Evolutionary conservation across 2,888 invertebrate genomes (phyloP), one percentile per base, ranked within the genome.

Genomic region (Nysson spinosus): DNA sequence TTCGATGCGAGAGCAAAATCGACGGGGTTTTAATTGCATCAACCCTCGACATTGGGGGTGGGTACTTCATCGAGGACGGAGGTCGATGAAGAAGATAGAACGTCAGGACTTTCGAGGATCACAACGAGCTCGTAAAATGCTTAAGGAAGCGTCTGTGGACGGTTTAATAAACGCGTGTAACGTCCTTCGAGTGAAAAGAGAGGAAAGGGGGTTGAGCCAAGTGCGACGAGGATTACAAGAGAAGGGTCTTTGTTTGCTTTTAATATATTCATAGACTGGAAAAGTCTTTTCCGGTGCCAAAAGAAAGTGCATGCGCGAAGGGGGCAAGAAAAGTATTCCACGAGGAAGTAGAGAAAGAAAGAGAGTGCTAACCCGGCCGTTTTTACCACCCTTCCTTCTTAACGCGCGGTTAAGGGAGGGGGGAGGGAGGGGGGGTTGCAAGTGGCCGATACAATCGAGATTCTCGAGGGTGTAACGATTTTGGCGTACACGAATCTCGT

Each of bases 181-280:
- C 42, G 65, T 51, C 43, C 58, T 52, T 4, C 19, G 43, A 17
- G 35, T 20, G 56, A 43, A 52, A 46, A 61, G 47, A 17, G 24
- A 28, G 20, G 11, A 30, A 26, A 14, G 26, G 37, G 14, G 19
- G 55, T 30, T 19, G 37, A 39, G 40, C 62, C 55, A 50, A 35
- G 55, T 40, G 30, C 24, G 30, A 56, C 42, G 30, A 44, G 40
- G 66, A 70, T 67, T 46, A 60, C 43, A 32, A 54, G 39, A 62
- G 60, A 30, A 43, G 60, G 67, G 49, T 51, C 78, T 78, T 83
- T 82, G 80, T 80, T 83, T 82, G 78, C 67, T 69, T 60, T 77
- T 85, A 84, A 85, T 85, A 82, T 84, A 85, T 84, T 85, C 85
- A 85, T 85, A 82, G 84, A 74, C 75, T 77, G 74, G 71, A 71